These are phyloP conservation scores for Philereme vetulata DNA, from an alignment of 2,888 invertebrate species.

Conservation along the genomic window DNA sequence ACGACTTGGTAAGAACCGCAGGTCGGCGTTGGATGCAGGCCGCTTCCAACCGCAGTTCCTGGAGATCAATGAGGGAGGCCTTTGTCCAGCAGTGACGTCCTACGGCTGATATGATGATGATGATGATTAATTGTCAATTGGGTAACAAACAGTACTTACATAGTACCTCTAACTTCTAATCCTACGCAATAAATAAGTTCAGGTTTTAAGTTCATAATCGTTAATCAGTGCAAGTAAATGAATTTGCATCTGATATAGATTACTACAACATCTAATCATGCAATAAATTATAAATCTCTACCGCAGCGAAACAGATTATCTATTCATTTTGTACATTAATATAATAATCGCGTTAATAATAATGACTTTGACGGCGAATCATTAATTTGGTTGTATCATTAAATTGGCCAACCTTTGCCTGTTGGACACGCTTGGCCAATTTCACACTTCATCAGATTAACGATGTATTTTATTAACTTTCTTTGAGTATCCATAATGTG, in stretches of 20 bases:
- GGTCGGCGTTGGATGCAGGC: no score
- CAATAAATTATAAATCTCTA: constrained; percentile 29
- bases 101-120: no score
- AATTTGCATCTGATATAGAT: constrained; percentile 13
- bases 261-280: constrained; percentile 7
- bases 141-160: no score
- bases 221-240: constrained; percentile 13
- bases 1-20: no score
- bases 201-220: background rate
- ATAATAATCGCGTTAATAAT: constrained; percentile 39
- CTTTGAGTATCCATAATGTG: background rate
- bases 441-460: constrained; percentile 29
- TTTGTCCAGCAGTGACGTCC: no score
- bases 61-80: no score
- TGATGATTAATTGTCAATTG: no score
- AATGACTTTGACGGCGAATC: constrained; percentile 43
- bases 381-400: constrained; percentile 50
- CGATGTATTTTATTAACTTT: constrained; percentile 13
- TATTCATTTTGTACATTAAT: constrained; percentile 41
- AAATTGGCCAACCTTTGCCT: constrained; percentile 33
- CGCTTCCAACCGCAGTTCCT: no score
- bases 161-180: no score
- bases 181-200: no score
- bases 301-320: constrained; percentile 26
- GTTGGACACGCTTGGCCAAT: constrained; percentile 20